Base-by-base conservation (phyloP, 2,888 invertebrate species). In the Trissolcus japonicus region DNA sequence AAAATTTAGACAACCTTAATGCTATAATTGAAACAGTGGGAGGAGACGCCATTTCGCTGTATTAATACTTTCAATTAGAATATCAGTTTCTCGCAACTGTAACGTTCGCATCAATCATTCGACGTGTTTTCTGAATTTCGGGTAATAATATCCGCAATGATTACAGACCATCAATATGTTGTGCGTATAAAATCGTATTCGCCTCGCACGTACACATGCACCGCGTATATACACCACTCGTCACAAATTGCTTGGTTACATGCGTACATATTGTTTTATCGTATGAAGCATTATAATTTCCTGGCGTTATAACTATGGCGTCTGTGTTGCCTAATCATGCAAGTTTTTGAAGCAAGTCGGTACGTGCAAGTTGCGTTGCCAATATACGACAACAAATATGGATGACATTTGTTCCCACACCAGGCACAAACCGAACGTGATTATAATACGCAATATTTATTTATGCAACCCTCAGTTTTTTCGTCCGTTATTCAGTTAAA, bases 61-160 rank as follows among this genome's bases (percentile, higher is more conserved):
- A 16, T 21, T 19, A 43, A 41, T 51, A 57, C 54, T 55, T 55
- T 55, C 48, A 46, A 60, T 59, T 67, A 60, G 14, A 55, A 61
- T 60, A 40, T 50, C 21, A 67, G 17, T 53, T 53, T 41, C 57
- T 59, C 66, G 48, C 57, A 41, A 50, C 50, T 67, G 51, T n/a
- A 57, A 53, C 21, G 48, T 46, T 62, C 40, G 35, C 69, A 69
- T 73, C 55, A 61, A 61, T 73, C 25, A 66, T 55, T 66, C 50
- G 61, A 55, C 56, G 48, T 73, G 73, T 66, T 73, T 73, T 66
- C 61, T 56, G 66, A 73, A 73, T 66, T 73, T 73, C 66, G 56
- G 61, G 50, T 56, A 73, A 73, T 73, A 66, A 73, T 73, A 73
- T 66, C 55, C 60, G 67, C 50, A 50, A 61, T 73, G 62, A 57